Evolutionary conservation across 2,888 invertebrate genomes (phyloP), one percentile per base, ranked within the genome.

Genomic region (Drosophila diplacantha): DNA sequence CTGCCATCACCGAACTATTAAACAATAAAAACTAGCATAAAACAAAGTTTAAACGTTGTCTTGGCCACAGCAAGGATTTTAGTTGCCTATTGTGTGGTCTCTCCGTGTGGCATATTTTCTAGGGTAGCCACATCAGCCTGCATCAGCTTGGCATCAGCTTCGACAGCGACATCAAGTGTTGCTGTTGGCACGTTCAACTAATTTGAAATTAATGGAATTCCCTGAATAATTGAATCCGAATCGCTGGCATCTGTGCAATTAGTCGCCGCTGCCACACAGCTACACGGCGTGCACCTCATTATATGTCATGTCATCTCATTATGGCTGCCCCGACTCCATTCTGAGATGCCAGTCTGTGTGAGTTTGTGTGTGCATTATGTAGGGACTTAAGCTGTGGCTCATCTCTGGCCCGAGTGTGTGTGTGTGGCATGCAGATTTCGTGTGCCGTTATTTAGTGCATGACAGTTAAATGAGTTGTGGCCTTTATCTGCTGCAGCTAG

Each of bases 181-280:
- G 70, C 77, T 75, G 68, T 68, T 78, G 81, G 75, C 79, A 79
- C 80, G 72, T 72, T 71, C 73, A 77, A 76, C 81, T 85, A 85
- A 82, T 85, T 85, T 82, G 71, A 77, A 82, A 84, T 85, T 82
- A 84, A 83, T 83, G 82, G 84, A 85, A 85, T 82, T 80, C 81
- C 81, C 77, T 85, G 71, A 83, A 83, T 83, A 85, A 83, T 83
- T 83, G 85, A 83, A 84, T 84, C 75, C 77, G 81, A 82, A 74
- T 82, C 75, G 85, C 75, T 82, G 84, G 78, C 80, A 80, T 77
- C 75, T 75, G 72, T 74, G 83, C 75, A 84, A 83, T 83, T 81
- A 84, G 83, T 76, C 67, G 58, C 58, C 43, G 72, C 64, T 66
- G 74, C 74, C 69, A 73, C 72, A 77, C 68, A 73, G 63, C 69